Conservation (phyloP, 2,888 invertebrate species). For the Drosophila kokeensis region DNA sequence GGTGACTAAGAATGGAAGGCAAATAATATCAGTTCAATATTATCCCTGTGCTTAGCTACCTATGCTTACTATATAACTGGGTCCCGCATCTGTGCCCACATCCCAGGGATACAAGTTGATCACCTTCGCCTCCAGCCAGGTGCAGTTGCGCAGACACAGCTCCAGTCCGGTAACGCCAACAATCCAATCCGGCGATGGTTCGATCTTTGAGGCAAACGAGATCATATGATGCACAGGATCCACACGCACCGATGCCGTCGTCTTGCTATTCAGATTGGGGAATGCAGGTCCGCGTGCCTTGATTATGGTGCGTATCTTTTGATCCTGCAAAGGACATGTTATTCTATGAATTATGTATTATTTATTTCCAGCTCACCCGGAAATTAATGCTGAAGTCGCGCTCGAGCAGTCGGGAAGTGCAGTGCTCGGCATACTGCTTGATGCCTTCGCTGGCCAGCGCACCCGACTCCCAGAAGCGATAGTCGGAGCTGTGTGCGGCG, state of each 20-base stretch:
- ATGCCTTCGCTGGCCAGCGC: conserved; percentile 94
- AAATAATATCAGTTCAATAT: neutral
- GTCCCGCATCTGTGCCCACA: conserved; percentile 96
- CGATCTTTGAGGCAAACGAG: conserved; percentile 97
- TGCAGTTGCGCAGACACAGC: conserved; percentile 95
- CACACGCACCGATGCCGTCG: conserved; percentile 94
- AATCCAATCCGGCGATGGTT: conserved; percentile 99
- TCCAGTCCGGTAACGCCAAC: conserved; percentile 96
- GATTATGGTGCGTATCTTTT: conserved; percentile 95
- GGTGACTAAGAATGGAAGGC: conserved; percentile 87
- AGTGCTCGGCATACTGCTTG: conserved; percentile 96
- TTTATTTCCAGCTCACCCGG: conserved; percentile 51
- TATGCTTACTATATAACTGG: conserved; percentile 89
- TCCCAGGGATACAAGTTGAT: conserved; percentile 97
- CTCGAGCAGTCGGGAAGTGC: conserved; percentile 94
- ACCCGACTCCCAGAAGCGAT: conserved; percentile 97
- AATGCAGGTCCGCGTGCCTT: conserved; percentile 97
- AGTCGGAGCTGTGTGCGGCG: conserved; percentile 93
- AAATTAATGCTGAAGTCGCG: conserved; percentile 94
- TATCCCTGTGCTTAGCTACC: neutral
- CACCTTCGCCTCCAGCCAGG: conserved; percentile 93
- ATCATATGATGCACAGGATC: conserved; percentile 96
- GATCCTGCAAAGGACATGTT: conserved; percentile 87
- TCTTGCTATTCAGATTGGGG: conserved; percentile 93
- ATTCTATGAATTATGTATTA: neutral